Evolutionary conservation across 2,888 invertebrate species (phyloP).

Genomic region (Xanthorhoe designata): DNA sequence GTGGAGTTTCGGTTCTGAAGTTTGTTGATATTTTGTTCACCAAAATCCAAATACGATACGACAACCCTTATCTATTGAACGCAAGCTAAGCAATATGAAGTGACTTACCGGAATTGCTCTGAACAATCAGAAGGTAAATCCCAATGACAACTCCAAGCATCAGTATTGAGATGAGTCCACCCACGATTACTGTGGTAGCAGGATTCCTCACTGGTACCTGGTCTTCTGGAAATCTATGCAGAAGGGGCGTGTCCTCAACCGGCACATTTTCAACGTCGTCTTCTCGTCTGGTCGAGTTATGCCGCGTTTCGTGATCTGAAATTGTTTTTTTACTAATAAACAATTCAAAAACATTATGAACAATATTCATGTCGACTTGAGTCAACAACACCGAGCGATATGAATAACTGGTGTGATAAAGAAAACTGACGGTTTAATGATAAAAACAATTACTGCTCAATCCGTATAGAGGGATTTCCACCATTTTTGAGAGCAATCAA

Average conservation of each 20-base stretch:
- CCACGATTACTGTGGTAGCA: slow-evolving; percentile 55
- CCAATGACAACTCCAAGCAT: slow-evolving; percentile 69
- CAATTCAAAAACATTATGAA: slow-evolving; percentile 6
- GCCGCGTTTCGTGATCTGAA: slow-evolving; percentile 69
- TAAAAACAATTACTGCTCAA: slow-evolving; percentile 35
- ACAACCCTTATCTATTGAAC: no score
- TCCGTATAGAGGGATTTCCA: slow-evolving; percentile 34
- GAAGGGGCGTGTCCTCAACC: slow-evolving; percentile 63
- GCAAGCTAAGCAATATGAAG: neutral
- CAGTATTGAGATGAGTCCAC: slow-evolving; percentile 60
- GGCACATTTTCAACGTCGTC: slow-evolving; percentile 31
- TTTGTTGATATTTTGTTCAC: no score
- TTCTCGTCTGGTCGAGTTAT: slow-evolving; percentile 54
- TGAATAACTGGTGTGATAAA: slow-evolving; percentile 26
- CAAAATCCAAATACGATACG: no score
- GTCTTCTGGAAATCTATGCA: slow-evolving; percentile 55
- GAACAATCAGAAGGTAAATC: slow-evolving; percentile 69
- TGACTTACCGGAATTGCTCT: slow-evolving; percentile 64
- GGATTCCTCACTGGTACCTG: slow-evolving; percentile 40
- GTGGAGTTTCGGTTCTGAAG: no score
- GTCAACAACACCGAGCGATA: slow-evolving; percentile 7
- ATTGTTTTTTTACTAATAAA: slow-evolving; percentile 31
- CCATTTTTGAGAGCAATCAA: slow-evolving; percentile 30
- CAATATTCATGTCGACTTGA: slow-evolving; percentile 15
- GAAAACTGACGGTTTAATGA: slow-evolving; percentile 11